Conservation (phyloP, 2,888 invertebrate species). For the Ctenicera cuprea region DNA sequence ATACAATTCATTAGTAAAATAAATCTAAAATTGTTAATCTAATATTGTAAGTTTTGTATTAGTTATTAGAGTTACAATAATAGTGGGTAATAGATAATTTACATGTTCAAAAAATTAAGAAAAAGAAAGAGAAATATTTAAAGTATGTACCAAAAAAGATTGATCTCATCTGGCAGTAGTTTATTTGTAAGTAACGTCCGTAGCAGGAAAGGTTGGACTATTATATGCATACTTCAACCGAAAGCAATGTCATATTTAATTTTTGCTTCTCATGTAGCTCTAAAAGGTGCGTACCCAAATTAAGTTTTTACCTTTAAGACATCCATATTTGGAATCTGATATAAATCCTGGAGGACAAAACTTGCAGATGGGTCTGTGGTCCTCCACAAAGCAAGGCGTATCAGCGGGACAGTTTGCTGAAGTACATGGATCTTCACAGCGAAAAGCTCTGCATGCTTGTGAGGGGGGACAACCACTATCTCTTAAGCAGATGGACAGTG, state of each 20-base stretch:
- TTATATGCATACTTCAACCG: conserved; percentile 57
- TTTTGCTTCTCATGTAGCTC: conserved; percentile 46
- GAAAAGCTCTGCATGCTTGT: conserved; percentile 90
- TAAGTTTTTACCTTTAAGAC: conserved; percentile 90
- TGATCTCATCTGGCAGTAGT: conserved; percentile 53
- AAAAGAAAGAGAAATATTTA: conserved; percentile 44
- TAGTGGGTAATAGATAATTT: conserved; percentile 48
- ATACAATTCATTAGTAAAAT: conserved; percentile 53
- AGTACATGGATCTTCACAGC: conserved; percentile 93
- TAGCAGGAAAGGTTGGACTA: conserved; percentile 58
- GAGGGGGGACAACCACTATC: conserved; percentile 91
- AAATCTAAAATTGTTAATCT: conserved; percentile 47
- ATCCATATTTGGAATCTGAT: conserved; percentile 94
- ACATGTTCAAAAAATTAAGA: conserved; percentile 47
- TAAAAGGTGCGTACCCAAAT: conserved; percentile 49
- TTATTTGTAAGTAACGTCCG: conserved; percentile 58
- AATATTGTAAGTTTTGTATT: conserved; percentile 45
- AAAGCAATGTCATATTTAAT: conserved; percentile 53
- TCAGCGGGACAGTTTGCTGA: conserved; percentile 88
- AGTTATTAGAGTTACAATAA: conserved; percentile 50
- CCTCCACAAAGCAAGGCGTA: conserved; percentile 94
- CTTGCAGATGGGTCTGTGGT: conserved; percentile 96
- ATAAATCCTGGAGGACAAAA: conserved; percentile 96
- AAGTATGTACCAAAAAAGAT: conserved; percentile 44
- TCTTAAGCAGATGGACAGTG: conserved; percentile 90